Percentiles rank a stretch among this genome's conserved stretches.
These are phyloP conservation scores for Chromis chromis DNA, from an alignment of 2,797 vertebrate species.

Conservation along the genomic window DNA sequence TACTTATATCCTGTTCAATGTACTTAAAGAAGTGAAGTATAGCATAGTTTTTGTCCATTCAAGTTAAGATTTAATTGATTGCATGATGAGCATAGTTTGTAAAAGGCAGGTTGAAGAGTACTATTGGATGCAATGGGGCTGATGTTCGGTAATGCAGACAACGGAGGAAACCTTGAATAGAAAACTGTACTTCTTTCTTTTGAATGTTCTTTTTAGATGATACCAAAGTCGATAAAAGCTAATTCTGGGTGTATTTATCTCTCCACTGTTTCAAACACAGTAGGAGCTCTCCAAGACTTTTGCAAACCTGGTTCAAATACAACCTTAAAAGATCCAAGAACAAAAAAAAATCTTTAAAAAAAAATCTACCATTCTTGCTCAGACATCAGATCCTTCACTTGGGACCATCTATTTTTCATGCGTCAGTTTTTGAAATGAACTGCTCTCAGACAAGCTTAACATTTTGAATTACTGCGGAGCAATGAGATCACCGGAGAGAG, in stretches of 20 bases:
- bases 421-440: not conserved
- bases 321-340: slow-evolving; percentile 8
- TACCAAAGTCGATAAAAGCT: not conserved
- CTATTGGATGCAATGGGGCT: too few species aligned
- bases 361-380: not conserved
- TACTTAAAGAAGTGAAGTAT: too few species aligned
- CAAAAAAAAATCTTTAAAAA: not conserved
- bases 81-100: too few species aligned
- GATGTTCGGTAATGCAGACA: too few species aligned
- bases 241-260: not conserved
- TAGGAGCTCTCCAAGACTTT: slow-evolving; percentile 2
- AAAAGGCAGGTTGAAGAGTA: too few species aligned
- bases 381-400: not conserved
- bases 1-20: too few species aligned
- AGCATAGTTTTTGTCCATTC: too few species aligned
- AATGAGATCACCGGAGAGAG: not conserved
- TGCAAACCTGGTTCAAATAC: slow-evolving; percentile 4
- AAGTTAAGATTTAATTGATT: too few species aligned
- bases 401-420: slow-evolving; percentile 28
- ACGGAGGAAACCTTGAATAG: not conserved
- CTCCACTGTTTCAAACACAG: not conserved
- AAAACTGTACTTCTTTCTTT: not conserved
- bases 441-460: not conserved
- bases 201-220: not conserved
- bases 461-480: not conserved